Evolutionary conservation across 2,113 vertebrate species (phyloP).

Genomic region (Forbesichthys papilliferus): DNA sequence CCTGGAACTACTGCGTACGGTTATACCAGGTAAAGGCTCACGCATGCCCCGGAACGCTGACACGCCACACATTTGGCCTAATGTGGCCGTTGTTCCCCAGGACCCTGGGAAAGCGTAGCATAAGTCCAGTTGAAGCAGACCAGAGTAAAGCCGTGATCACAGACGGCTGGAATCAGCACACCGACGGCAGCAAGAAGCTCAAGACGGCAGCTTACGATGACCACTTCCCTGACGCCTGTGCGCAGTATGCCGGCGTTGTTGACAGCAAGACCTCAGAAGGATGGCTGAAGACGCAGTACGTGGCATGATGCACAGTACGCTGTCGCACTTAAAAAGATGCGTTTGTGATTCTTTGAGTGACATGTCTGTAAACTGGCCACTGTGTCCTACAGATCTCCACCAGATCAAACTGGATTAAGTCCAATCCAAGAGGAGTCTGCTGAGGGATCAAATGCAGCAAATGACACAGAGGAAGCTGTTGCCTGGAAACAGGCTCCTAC

Average conservation of each 20-base stretch:
- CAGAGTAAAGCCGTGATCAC: constrained; percentile 53
- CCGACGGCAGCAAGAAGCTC: constrained; percentile 83
- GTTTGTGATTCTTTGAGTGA: neutral
- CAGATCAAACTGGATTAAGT: constrained; percentile 68
- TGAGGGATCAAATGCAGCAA: constrained; percentile 65
- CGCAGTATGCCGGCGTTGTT: constrained; percentile 43
- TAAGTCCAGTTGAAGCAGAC: constrained; percentile 83
- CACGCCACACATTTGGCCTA: neutral
- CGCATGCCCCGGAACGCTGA: no score
- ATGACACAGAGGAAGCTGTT: constrained; percentile 50
- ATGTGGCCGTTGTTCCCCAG: constrained; percentile 36
- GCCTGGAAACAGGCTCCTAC: constrained; percentile 67
- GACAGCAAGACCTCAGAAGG: constrained; percentile 69
- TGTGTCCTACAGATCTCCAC: constrained; percentile 47
- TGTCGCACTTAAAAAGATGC: neutral
- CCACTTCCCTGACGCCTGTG: constrained; percentile 25
- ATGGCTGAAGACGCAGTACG: constrained; percentile 73
- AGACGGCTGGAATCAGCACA: constrained; percentile 69
- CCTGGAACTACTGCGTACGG: constrained; percentile 42
- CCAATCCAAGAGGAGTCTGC: constrained; percentile 73
- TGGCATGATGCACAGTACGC: constrained; percentile 2
- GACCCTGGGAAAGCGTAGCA: constrained; percentile 81
- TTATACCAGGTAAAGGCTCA: constrained; percentile 53
- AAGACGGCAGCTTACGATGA: constrained; percentile 59
- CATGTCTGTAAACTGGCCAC: neutral